These are phyloP conservation scores for Microctenopoma lineatum DNA, from an alignment of 2,797 vertebrate species.

Conservation along the genomic window DNA sequence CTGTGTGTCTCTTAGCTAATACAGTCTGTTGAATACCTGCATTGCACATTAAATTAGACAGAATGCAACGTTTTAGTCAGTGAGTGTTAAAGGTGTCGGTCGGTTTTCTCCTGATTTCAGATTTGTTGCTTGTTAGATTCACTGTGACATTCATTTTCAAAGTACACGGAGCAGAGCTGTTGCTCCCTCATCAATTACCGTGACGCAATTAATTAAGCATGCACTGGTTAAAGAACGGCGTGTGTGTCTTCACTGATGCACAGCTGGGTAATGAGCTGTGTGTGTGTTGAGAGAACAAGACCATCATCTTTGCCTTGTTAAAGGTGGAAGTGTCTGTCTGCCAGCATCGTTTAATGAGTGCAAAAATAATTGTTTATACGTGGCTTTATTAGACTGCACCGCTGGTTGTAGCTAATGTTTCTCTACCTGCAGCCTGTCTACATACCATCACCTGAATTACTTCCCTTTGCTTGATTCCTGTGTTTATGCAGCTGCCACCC, in stretches of 20 bases:
- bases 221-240: conserved; percentile 9
- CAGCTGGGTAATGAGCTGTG: conserved; percentile 21
- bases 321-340: conserved; percentile 2
- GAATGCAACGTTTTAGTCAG: too few species aligned
- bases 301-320: neutral
- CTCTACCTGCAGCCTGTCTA: neutral
- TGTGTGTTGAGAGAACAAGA: neutral
- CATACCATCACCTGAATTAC: conserved; percentile 21
- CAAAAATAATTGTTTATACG: neutral
- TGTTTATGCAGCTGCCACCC: conserved; percentile 20
- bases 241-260: conserved; percentile 4
- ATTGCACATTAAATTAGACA: too few species aligned
- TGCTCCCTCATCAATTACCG: conserved; percentile 9
- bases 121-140: neutral
- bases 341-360: conserved; percentile 9
- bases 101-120: neutral
- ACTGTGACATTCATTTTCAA: conserved; percentile 5
- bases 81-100: too few species aligned
- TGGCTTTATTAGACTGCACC: neutral
- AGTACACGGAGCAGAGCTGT: conserved; percentile 2
- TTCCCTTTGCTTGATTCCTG: conserved; percentile 4
- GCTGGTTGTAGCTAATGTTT: neutral
- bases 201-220: conserved; percentile 25
- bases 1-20: too few species aligned
- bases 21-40: too few species aligned